phyloP scores from a whole-genome alignment of 2,113 vertebrate genomes.

The Oenanthe oenanthe region DNA sequence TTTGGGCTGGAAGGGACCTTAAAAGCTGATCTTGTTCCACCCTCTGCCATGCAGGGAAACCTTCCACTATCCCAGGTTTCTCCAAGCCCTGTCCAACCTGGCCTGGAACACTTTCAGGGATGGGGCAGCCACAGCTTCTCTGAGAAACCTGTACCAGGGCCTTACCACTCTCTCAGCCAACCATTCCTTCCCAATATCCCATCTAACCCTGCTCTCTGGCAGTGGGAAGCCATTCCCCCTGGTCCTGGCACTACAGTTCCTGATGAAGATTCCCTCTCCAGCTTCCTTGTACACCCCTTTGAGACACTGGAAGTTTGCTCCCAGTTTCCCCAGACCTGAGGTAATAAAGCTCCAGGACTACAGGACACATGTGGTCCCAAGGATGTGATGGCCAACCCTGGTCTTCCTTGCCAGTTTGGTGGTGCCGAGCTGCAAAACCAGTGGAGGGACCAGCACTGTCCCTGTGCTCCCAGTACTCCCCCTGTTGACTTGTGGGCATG shows the following conservation, averaged over 20 bases:
- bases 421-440: not conserved
- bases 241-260: not conserved
- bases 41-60: not conserved
- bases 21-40: not conserved
- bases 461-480: constrained; percentile 19
- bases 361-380: fast-evolving
- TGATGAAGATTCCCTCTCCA: not conserved
- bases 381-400: too few species aligned
- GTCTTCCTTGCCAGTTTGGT: not conserved
- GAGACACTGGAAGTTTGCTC: not conserved
- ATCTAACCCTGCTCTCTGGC: not conserved
- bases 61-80: not conserved
- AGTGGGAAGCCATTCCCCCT: not conserved
- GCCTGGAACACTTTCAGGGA: not conserved
- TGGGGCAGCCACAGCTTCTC: not conserved
- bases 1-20: not conserved
- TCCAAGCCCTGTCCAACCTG: not conserved
- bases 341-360: not conserved
- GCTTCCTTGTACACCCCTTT: not conserved
- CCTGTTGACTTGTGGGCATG: not conserved
- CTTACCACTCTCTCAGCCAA: not conserved
- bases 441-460: not conserved
- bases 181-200: not conserved
- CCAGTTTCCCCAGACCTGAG: not conserved
- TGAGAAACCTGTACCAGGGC: not conserved